phyloP scores from a whole-genome alignment of 2,888 invertebrate species.

The Listrodromus nycthemerus region DNA sequence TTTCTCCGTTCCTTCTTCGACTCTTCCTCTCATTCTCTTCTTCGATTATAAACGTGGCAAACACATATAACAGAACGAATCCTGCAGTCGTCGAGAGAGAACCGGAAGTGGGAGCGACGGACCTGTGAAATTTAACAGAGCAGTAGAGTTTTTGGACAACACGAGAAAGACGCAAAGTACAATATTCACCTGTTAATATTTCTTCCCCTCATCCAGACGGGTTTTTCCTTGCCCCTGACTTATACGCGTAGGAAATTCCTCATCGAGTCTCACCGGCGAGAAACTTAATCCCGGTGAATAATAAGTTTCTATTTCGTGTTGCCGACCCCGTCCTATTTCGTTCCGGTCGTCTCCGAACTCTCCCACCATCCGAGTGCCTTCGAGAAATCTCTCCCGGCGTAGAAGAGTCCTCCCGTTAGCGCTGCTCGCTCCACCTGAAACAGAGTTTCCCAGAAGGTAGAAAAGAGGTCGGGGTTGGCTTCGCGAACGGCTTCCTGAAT shows the following conservation, averaged over 20 bases:
- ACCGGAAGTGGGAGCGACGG: slow-evolving; percentile 24
- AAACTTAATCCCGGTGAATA: slow-evolving; percentile 61
- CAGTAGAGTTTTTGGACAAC: slow-evolving; percentile 34
- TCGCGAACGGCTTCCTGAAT: slow-evolving; percentile 43
- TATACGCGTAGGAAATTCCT: slow-evolving; percentile 13
- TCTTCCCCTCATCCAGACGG: slow-evolving; percentile 53
- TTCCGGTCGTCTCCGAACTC: slow-evolving; percentile 49
- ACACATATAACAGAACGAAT: neutral
- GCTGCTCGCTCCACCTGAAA: neutral
- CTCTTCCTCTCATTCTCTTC: slow-evolving; percentile 13
- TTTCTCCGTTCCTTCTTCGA: slow-evolving; percentile 36
- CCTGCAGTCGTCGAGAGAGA: neutral
- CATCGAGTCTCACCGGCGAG: slow-evolving; percentile 40
- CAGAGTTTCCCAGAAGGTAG: neutral
- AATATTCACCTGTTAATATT: slow-evolving; percentile 67
- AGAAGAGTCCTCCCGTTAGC: neutral
- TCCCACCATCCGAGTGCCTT: slow-evolving; percentile 22
- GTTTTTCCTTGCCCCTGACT: neutral
- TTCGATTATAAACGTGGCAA: slow-evolving; percentile 18
- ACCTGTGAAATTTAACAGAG: slow-evolving; percentile 28
- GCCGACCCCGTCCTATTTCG: slow-evolving; percentile 42
- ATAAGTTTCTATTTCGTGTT: slow-evolving; percentile 64
- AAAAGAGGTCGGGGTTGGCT: neutral
- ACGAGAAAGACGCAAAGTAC: slow-evolving; percentile 12
- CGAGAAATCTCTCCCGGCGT: slow-evolving; percentile 20